These are phyloP conservation scores for Phyllotreta cruciferae DNA, from an alignment of 2,888 invertebrate genomes.

Conservation along the genomic window DNA sequence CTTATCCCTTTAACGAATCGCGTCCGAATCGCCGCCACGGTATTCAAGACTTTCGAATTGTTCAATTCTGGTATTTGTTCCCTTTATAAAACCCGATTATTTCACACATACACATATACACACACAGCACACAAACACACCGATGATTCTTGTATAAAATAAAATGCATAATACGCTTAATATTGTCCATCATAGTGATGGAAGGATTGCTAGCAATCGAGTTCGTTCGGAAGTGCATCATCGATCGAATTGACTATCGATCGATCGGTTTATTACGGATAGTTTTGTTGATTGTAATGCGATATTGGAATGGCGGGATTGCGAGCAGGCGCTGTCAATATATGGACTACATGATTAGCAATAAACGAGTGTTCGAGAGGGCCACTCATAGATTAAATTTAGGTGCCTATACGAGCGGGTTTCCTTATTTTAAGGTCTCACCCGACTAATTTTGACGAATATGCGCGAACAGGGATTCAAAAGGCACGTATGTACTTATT, in stretches of 20 bases:
- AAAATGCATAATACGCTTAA: slow-evolving; percentile 17
- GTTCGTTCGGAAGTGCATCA: no score
- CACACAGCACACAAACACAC: no score
- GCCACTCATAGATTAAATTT: slow-evolving; percentile 59
- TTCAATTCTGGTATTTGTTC: no score
- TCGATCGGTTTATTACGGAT: slow-evolving; percentile 45
- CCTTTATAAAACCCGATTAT: no score
- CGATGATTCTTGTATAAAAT: not conserved
- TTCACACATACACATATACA: no score
- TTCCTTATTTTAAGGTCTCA: slow-evolving; percentile 41
- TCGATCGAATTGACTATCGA: no score
- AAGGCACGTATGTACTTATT: no score
- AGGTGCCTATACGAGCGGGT: slow-evolving; percentile 58
- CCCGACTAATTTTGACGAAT: slow-evolving; percentile 49
- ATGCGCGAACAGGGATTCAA: slow-evolving; percentile 45
- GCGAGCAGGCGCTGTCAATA: slow-evolving; percentile 48
- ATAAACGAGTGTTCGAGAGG: slow-evolving; percentile 57
- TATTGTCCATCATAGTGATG: slow-evolving; percentile 11
- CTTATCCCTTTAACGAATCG: slow-evolving; percentile 11
- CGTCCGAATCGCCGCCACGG: no score
- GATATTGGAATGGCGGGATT: slow-evolving; percentile 35
- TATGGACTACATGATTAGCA: slow-evolving; percentile 59
- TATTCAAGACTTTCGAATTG: no score
- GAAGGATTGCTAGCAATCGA: slow-evolving; percentile 14
- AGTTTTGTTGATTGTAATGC: slow-evolving; percentile 47